Conservation (phyloP, 2,797 vertebrate genomes). For the Chloroceryle inda region DNA sequence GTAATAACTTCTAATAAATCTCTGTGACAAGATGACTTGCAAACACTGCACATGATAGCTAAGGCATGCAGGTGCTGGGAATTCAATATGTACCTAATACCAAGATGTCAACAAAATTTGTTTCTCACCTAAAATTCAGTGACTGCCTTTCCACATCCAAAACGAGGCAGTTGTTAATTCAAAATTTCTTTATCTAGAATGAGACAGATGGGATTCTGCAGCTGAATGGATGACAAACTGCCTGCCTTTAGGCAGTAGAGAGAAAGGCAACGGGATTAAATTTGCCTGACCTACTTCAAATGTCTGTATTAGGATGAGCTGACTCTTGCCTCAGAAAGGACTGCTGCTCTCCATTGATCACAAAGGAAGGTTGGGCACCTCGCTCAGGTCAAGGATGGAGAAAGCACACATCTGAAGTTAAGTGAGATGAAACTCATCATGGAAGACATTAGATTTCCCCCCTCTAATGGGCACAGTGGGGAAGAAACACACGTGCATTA, state of each 20-base stretch:
- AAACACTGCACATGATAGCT: not conserved
- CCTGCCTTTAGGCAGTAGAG: not conserved
- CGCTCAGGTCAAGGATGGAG: not conserved
- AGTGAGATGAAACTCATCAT: not conserved
- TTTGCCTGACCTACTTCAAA: not conserved
- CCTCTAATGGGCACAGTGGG: not conserved
- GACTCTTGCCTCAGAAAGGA: not conserved
- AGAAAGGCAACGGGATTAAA: not conserved
- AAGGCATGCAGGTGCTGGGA: not conserved
- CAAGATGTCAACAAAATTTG: not conserved
- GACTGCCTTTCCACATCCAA: not conserved
- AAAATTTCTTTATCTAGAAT: not conserved
- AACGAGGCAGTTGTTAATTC: not conserved
- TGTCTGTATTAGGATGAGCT: not conserved
- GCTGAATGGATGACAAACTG: not conserved
- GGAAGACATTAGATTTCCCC: not conserved
- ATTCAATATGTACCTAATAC: not conserved
- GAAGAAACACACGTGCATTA: rapidly evolving
- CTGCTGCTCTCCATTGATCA: not conserved
- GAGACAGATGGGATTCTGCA: not conserved
- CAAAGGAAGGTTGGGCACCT: not conserved
- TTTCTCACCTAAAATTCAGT: not conserved
- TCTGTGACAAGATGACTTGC: not conserved
- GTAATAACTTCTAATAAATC: not conserved
- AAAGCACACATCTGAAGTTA: not conserved